Conservation (phyloP, 2,797 vertebrate species). For the Potorous gilbertii region DNA sequence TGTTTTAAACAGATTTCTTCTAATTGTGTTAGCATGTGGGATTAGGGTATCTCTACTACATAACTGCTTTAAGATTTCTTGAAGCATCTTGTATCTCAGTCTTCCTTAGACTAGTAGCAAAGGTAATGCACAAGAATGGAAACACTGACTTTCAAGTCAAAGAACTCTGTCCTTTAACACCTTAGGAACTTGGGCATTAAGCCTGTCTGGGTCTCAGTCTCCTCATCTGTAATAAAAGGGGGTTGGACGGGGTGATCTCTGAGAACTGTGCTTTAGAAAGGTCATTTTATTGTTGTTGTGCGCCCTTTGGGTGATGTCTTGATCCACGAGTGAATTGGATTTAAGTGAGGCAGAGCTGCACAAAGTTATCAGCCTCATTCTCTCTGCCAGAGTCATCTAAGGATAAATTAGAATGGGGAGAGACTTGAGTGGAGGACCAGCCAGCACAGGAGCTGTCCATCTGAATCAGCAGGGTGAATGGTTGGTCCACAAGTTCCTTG, state of each 20-base stretch:
- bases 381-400: background rate
- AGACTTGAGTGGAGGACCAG: background rate
- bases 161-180: too few species aligned
- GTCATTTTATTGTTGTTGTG: background rate
- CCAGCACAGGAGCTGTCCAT: background rate
- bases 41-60: background rate
- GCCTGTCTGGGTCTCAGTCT: background rate
- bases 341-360: background rate
- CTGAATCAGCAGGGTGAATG: background rate
- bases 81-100: background rate
- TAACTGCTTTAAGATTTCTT: background rate
- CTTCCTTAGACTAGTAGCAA: background rate
- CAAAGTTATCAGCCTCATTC: background rate
- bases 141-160: background rate
- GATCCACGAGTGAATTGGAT: background rate
- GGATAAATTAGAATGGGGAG: background rate
- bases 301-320: background rate
- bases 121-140: background rate
- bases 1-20: slow-evolving; percentile 14
- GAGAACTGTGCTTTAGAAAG: background rate
- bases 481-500: background rate
- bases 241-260: background rate
- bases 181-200: background rate
- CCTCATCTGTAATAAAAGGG: background rate
- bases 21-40: background rate